phyloP scores from a whole-genome alignment of 2,113 vertebrate genomes.

The Pygathrix nemaeus region DNA sequence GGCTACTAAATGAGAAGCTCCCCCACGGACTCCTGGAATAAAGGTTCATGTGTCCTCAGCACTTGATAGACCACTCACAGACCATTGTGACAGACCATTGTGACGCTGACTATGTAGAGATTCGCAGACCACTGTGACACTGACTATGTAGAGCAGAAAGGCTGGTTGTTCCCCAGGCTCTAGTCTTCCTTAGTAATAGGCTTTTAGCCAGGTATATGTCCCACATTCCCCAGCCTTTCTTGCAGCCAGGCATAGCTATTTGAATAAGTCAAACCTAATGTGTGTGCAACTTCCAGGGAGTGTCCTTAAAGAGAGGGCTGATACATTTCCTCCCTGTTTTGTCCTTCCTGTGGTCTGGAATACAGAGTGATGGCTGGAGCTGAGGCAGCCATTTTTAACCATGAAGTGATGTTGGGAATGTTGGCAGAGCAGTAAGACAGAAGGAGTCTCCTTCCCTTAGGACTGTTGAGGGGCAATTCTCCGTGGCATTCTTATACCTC shows the following conservation, averaged over 20 bases:
- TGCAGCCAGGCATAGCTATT: not conserved
- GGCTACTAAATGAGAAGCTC: not conserved
- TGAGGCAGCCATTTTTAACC: not conserved
- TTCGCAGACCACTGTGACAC: too few species aligned
- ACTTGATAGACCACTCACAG: not conserved
- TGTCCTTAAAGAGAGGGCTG: not conserved
- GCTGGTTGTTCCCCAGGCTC: not conserved
- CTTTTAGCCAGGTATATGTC: not conserved
- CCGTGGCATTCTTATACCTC: not conserved
- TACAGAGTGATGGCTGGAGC: not conserved
- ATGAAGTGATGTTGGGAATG: not conserved
- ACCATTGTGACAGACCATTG: too few species aligned
- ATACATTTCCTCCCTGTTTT: not conserved
- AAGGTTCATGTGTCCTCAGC: not conserved
- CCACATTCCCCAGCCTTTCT: not conserved
- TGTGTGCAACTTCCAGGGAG: not conserved
- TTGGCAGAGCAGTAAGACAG: not conserved
- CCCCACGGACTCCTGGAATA: not conserved
- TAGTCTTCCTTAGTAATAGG: not conserved
- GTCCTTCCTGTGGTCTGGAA: not conserved
- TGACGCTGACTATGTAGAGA: not conserved
- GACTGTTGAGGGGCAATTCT: not conserved
- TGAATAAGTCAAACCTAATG: not conserved
- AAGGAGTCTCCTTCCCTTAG: not conserved
- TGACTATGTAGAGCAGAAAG: not conserved